Conservation (phyloP, 2,113 vertebrate genomes). For the Oryzias curvinotus region DNA sequence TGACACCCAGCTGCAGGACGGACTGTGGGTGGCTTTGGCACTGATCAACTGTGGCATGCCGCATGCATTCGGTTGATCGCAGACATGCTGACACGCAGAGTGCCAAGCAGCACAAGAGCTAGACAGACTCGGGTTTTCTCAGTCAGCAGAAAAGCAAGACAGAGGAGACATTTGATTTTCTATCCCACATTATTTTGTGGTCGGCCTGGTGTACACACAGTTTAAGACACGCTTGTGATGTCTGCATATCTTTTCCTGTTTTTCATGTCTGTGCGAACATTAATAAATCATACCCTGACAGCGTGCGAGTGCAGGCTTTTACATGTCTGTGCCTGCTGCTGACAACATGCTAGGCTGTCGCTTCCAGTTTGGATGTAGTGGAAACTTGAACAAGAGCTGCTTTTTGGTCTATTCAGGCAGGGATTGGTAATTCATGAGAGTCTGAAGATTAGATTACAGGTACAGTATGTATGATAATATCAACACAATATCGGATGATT, state of each 20-base stretch:
- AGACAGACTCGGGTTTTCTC: constrained; percentile 4
- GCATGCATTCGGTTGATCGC: constrained; percentile 33
- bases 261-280: not conserved
- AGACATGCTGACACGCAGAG: constrained; percentile 52
- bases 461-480: too few relatives aligned
- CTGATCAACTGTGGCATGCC: constrained; percentile 43
- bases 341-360: too few relatives aligned
- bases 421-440: too few relatives aligned
- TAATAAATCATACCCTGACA: too few relatives aligned
- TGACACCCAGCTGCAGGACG: constrained; percentile 50
- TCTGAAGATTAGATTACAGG: too few relatives aligned
- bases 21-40: constrained; percentile 40
- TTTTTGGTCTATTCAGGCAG: too few relatives aligned
- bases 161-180: constrained; percentile 6
- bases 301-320: too few relatives aligned
- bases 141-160: constrained; percentile 35
- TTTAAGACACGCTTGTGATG: not conserved
- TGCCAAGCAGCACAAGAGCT: constrained; percentile 39
- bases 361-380: too few relatives aligned
- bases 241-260: not conserved
- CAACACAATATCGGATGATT: too few relatives aligned
- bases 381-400: too few relatives aligned
- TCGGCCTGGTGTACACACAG: not conserved
- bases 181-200: not conserved
- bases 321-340: too few relatives aligned